Conservation (phyloP, 2,888 invertebrate genomes). For the Congeria kusceri region DNA sequence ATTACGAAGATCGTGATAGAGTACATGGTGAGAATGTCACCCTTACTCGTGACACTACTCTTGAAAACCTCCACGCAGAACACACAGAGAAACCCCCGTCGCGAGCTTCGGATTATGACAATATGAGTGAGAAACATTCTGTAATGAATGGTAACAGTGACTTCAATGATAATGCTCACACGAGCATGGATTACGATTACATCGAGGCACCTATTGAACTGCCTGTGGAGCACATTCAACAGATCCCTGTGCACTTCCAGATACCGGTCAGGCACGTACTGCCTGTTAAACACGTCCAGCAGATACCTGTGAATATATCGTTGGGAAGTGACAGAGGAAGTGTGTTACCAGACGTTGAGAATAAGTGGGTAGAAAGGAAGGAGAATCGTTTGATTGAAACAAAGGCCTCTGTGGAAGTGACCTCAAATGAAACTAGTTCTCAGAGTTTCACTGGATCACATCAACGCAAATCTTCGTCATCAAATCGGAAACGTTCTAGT, state of each 20-base stretch:
- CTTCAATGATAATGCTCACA: constrained; percentile 45
- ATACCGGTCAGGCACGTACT: constrained; percentile 49
- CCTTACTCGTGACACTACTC: constrained; percentile 67
- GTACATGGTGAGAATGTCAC: constrained; percentile 26
- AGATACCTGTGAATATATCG: constrained; percentile 66
- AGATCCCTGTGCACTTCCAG: constrained; percentile 51
- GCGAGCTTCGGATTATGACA: constrained; percentile 79
- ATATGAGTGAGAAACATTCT: constrained; percentile 54
- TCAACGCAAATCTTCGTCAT: constrained; percentile 15
- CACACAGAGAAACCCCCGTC: constrained; percentile 70
- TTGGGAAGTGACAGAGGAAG: constrained; percentile 64
- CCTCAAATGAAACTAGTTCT: constrained; percentile 28
- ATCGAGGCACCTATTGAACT: constrained; percentile 49
- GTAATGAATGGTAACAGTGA: constrained; percentile 25
- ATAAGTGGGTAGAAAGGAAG: constrained; percentile 44
- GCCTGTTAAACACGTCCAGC: constrained; percentile 15
- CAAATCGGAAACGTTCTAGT: constrained; percentile 19
- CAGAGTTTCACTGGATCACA: constrained; percentile 30
- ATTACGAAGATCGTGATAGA: constrained; percentile 35
- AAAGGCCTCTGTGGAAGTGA: constrained; percentile 18
- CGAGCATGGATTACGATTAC: constrained; percentile 44
- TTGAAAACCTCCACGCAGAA: constrained; percentile 65
- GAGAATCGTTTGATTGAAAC: constrained; percentile 32
- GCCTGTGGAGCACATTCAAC: constrained; percentile 49
- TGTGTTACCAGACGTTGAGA: constrained; percentile 29